phyloP scores from a whole-genome alignment of 2,888 invertebrate species.

The Seladonia tumulorum region DNA sequence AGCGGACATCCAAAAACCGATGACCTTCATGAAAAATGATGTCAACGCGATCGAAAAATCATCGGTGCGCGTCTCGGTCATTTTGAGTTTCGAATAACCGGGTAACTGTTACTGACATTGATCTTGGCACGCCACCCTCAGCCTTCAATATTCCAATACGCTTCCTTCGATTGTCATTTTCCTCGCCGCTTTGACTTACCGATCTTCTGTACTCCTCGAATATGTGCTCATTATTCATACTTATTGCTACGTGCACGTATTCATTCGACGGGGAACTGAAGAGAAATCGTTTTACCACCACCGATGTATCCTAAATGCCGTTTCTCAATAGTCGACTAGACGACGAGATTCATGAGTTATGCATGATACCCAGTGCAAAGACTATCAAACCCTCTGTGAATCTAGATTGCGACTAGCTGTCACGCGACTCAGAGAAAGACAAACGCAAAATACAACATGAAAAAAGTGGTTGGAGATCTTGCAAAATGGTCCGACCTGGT shows the following conservation, averaged over 20 bases:
- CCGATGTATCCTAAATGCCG: background rate
- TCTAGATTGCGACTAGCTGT: background rate
- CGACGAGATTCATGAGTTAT: background rate
- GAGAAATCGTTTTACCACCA: background rate
- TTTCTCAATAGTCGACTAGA: too few species aligned
- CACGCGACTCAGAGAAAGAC: background rate
- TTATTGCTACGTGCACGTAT: background rate
- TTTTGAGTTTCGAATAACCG: background rate
- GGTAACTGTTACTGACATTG: background rate
- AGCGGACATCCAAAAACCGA: conserved; percentile 68
- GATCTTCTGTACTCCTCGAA: background rate
- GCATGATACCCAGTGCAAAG: background rate
- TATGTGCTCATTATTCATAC: background rate
- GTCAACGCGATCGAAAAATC: conserved; percentile 53
- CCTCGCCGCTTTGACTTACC: background rate
- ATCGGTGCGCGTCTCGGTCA: background rate
- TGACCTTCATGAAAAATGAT: conserved; percentile 64
- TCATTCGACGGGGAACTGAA: background rate
- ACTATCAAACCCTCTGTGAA: background rate
- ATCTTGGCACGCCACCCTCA: background rate
- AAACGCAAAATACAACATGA: background rate
- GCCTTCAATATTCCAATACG: background rate
- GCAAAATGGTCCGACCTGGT: background rate
- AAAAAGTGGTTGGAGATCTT: background rate
- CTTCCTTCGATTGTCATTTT: background rate